A percentile compares a stretch with the other conserved stretches of the same genome.
Conservation (phyloP, 1,140 invertebrate genomes). For the Macrostomum lignano region DNA sequence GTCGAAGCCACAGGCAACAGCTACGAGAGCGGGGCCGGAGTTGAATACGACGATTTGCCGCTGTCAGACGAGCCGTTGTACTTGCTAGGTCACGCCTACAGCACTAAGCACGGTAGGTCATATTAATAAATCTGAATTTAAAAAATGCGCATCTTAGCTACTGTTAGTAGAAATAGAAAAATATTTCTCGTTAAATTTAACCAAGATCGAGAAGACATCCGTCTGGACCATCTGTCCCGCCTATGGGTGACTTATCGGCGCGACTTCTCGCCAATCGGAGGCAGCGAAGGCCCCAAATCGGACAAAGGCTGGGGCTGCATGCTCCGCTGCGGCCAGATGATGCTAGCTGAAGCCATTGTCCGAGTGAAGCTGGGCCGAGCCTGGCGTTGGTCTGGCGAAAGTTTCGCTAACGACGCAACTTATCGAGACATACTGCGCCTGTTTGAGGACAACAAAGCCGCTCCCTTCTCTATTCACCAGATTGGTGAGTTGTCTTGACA, state of each 20-base stretch:
- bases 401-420: constrained; percentile 39
- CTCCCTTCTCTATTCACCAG: constrained; percentile 79
- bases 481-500: constrained; percentile 39
- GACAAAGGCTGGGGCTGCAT: constrained; percentile 97
- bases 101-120: too few species aligned
- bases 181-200: too few species aligned
- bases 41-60: too few species aligned
- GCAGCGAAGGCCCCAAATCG: constrained; percentile 38
- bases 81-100: too few species aligned
- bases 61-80: too few species aligned
- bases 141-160: too few species aligned
- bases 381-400: constrained; percentile 30
- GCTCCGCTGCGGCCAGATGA: constrained; percentile 92
- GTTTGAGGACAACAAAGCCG: constrained; percentile 61
- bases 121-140: too few species aligned
- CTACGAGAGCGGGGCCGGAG: too few species aligned
- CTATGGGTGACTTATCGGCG: constrained; percentile 82
- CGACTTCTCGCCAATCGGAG: constrained; percentile 58
- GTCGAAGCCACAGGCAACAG: too few species aligned
- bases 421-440: constrained; percentile 60
- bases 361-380: constrained; percentile 29
- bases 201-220: constrained; percentile 7
- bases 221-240: constrained; percentile 32
- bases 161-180: too few species aligned
- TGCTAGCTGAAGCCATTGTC: constrained; percentile 61